Percentiles rank a stretch among this genome's conserved stretches.
Evolutionary conservation across 1,140 invertebrate species (phyloP).

Genomic region (Drosophila cardini): DNA sequence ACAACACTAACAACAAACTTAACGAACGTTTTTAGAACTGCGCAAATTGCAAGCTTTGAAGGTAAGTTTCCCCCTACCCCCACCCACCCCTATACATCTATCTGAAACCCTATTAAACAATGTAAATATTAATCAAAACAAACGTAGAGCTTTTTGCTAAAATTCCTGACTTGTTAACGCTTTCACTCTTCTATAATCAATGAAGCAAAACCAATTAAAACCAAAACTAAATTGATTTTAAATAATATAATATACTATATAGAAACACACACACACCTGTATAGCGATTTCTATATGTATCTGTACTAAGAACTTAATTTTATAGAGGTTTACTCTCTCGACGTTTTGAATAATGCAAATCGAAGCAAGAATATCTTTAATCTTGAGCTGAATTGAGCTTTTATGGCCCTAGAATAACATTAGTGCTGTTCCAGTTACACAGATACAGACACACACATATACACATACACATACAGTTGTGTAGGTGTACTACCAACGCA

Average conservation of each 20-base stretch:
- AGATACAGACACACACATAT: slow-evolving; percentile 34
- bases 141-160: slow-evolving; percentile 17
- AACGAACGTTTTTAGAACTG: slow-evolving; percentile 71
- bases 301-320: slow-evolving; percentile 4
- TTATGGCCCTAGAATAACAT: slow-evolving; percentile 69
- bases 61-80: slow-evolving; percentile 26
- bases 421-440: slow-evolving; percentile 70
- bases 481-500: slow-evolving; percentile 51
- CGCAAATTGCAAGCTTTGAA: slow-evolving; percentile 64
- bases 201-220: slow-evolving; percentile 23
- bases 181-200: slow-evolving; percentile 30
- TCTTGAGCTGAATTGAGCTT: slow-evolving; percentile 50
- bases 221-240: slow-evolving; percentile 21
- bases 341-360: slow-evolving; percentile 65
- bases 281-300: neutral
- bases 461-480: neutral
- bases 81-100: neutral
- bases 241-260: slow-evolving; percentile 3
- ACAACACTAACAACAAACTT: slow-evolving; percentile 29
- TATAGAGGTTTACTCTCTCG: slow-evolving; percentile 20
- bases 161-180: slow-evolving; percentile 22
- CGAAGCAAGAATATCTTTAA: slow-evolving; percentile 41
- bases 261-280: no score
- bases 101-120: neutral
- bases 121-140: slow-evolving; percentile 16